Evolutionary conservation across 2,113 vertebrate genomes (phyloP).

Genomic region (Dascyllus trimaculatus): DNA sequence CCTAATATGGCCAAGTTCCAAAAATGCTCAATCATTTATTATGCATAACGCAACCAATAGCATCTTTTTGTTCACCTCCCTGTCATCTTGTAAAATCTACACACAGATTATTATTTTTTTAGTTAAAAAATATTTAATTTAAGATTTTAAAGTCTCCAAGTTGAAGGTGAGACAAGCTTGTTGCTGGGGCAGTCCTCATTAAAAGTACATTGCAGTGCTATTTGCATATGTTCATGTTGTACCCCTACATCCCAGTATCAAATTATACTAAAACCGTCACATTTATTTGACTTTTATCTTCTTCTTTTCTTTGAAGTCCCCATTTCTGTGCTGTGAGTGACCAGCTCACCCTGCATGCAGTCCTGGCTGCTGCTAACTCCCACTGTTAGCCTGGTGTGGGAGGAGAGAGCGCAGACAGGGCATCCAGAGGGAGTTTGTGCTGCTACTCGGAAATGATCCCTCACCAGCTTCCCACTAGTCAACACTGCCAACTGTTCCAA

Average conservation of each 20-base stretch:
- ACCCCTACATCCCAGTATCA: neutral
- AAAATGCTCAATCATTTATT: no score
- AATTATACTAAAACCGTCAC: no score
- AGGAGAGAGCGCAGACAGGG: conserved; percentile 17
- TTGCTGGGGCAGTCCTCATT: neutral
- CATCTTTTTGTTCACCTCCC: no score
- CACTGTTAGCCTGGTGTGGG: conserved; percentile 9
- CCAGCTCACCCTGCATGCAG: conserved; percentile 4
- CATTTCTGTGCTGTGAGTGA: neutral
- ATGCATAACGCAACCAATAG: no score
- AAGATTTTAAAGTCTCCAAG: no score
- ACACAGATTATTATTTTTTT: no score
- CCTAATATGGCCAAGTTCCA: no score
- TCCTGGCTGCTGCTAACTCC: neutral
- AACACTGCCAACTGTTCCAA: neutral
- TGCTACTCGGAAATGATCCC: conserved; percentile 8
- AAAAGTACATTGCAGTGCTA: neutral
- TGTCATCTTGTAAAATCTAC: no score
- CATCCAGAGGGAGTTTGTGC: conserved; percentile 9
- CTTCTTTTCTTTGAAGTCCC: neutral
- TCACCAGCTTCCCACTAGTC: conserved; percentile 4
- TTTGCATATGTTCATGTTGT: neutral
- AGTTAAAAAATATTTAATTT: no score
- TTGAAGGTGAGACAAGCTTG: neutral
- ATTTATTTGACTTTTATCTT: neutral